A percentile compares a stretch with the other conserved stretches of the same genome.
Conservation (phyloP, 1,140 invertebrate species). For the Neodiprion fabricii region DNA sequence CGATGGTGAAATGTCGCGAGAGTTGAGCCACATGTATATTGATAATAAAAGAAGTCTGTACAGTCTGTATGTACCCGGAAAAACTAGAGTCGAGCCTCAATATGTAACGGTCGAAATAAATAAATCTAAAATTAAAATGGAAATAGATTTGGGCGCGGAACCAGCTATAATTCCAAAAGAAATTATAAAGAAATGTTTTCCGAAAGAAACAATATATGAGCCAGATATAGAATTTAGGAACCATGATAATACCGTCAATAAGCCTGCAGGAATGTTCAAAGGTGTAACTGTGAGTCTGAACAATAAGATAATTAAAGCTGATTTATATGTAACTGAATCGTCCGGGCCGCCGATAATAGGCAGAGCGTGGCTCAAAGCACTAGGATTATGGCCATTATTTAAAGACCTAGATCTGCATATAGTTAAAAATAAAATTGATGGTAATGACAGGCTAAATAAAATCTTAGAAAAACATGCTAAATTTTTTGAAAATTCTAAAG, state of each 20-base stretch:
- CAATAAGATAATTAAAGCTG: too few relatives aligned
- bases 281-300: constrained; percentile 1
- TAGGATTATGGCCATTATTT: constrained; percentile 24
- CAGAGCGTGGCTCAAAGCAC: constrained; percentile 19
- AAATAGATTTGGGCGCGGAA: constrained; percentile 18
- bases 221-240: constrained; percentile 18
- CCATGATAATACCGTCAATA: constrained; percentile 15
- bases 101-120: too few relatives aligned
- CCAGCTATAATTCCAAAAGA: constrained; percentile 17
- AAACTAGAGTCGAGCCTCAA: too few relatives aligned
- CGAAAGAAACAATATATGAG: not conserved
- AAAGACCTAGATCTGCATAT: constrained; percentile 20
- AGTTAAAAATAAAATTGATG: constrained; percentile 9
- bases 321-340: too few relatives aligned
- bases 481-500: too few relatives aligned
- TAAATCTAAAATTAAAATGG: too few relatives aligned
- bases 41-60: too few relatives aligned
- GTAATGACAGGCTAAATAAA: constrained; percentile 17
- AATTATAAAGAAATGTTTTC: constrained; percentile 16
- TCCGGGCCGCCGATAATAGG: too few relatives aligned
- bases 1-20: too few relatives aligned
- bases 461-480: constrained; percentile 18
- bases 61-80: too few relatives aligned
- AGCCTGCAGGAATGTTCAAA: constrained; percentile 20
- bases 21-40: too few relatives aligned